Evolutionary conservation across 2,888 invertebrate genomes (phyloP).

Genomic region (Lasioglossum oenotherae): DNA sequence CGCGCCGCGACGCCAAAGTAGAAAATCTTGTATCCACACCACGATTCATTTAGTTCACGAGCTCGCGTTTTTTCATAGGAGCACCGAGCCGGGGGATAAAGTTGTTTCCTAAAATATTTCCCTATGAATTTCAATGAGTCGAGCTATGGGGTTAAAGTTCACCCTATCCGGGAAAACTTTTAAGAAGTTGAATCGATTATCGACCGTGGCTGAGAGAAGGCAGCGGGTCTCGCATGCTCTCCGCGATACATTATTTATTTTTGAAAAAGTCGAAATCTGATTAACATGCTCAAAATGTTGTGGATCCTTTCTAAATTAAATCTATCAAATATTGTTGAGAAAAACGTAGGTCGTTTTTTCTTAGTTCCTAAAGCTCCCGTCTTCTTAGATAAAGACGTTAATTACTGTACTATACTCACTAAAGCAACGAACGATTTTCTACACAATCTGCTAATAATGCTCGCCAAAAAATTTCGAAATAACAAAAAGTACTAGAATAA

Average conservation of each 20-base stretch:
- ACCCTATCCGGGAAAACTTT: conserved; percentile 8
- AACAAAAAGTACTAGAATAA: too few species aligned
- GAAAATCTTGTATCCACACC: conserved; percentile 17
- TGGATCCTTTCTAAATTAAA: too few species aligned
- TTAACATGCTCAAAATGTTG: neutral
- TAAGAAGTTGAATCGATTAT: neutral
- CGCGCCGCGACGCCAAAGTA: neutral
- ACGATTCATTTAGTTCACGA: conserved; percentile 15
- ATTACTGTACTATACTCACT: too few species aligned
- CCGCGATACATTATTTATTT: neutral
- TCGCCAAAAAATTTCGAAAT: too few species aligned
- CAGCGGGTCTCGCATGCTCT: neutral
- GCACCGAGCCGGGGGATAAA: neutral
- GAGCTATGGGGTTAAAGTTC: conserved; percentile 15
- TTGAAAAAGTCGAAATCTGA: neutral
- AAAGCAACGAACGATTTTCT: too few species aligned
- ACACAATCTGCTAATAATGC: too few species aligned
- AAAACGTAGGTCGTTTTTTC: too few species aligned
- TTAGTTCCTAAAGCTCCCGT: too few species aligned
- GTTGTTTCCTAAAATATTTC: conserved; percentile 14
- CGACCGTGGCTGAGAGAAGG: neutral
- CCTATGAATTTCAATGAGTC: conserved; percentile 25
- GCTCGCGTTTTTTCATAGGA: neutral
- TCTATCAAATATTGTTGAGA: too few species aligned
- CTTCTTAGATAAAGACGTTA: too few species aligned